phyloP scores from a whole-genome alignment of 2,888 invertebrate species.

The Oeneis ivallda region DNA sequence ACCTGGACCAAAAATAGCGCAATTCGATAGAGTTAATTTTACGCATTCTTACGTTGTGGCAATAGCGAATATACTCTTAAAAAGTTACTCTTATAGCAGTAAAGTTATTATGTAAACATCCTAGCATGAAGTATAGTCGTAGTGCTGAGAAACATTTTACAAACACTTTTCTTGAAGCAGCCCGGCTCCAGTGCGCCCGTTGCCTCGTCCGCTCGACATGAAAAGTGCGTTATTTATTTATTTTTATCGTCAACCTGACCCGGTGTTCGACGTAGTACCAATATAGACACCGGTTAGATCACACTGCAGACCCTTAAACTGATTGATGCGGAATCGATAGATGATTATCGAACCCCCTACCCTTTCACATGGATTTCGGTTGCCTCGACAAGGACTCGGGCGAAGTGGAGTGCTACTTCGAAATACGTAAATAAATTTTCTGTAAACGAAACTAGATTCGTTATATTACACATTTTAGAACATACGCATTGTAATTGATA shows the following conservation, averaged over 20 bases:
- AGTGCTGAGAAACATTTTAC: slow-evolving; percentile 52
- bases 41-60: slow-evolving; percentile 22
- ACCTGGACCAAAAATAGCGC: slow-evolving; percentile 5
- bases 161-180: slow-evolving; percentile 66
- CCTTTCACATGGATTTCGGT: slow-evolving; percentile 82
- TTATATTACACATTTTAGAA: slow-evolving; percentile 61
- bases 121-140: slow-evolving; percentile 54
- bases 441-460: slow-evolving; percentile 62
- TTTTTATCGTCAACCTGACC: slow-evolving; percentile 66
- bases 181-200: slow-evolving; percentile 65
- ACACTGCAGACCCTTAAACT: slow-evolving; percentile 59
- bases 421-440: slow-evolving; percentile 84
- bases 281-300: slow-evolving; percentile 71
- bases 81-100: slow-evolving; percentile 54
- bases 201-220: slow-evolving; percentile 62
- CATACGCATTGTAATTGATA: slow-evolving; percentile 76
- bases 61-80: slow-evolving; percentile 37
- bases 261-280: slow-evolving; percentile 66
- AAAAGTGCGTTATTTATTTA: slow-evolving; percentile 77
- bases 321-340: slow-evolving; percentile 53
- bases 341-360: slow-evolving; percentile 58
- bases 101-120: slow-evolving; percentile 70
- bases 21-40: slow-evolving; percentile 19
- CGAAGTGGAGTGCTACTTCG: slow-evolving; percentile 86
- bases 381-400: slow-evolving; percentile 85